These are phyloP conservation scores for Cephalotes varians DNA, from an alignment of 2,888 invertebrate species.

Conservation along the genomic window DNA sequence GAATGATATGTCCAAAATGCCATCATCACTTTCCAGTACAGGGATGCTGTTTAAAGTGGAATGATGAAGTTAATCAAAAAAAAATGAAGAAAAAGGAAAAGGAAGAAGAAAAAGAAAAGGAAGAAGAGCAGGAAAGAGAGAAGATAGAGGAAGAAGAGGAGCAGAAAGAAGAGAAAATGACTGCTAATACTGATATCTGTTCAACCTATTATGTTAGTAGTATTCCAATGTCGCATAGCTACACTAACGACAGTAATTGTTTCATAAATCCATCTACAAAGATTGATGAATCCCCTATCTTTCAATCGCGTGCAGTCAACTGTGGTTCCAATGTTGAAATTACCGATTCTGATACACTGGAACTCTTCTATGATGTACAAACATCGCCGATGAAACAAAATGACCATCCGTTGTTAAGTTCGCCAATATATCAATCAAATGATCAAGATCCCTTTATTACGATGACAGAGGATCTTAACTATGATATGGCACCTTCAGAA, in stretches of 20 bases:
- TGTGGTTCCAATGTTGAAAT: background rate
- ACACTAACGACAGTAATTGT: constrained; percentile 74
- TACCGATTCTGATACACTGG: background rate
- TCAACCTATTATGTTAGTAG: constrained; percentile 70
- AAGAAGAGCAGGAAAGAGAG: background rate
- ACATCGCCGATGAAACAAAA: constrained; percentile 31
- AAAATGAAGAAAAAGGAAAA: constrained; percentile 19
- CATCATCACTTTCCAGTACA: constrained; percentile 88
- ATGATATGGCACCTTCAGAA: constrained; percentile 41
- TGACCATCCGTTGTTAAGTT: constrained; percentile 16
- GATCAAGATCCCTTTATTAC: constrained; percentile 29
- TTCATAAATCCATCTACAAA: constrained; percentile 81
- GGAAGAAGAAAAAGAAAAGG: background rate
- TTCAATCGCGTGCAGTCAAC: constrained; percentile 61
- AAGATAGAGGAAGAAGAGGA: background rate
- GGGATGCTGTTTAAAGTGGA: constrained; percentile 78
- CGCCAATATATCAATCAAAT: constrained; percentile 19
- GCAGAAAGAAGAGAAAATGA: background rate
- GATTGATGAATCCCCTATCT: constrained; percentile 76
- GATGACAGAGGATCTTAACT: constrained; percentile 2
- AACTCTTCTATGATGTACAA: background rate
- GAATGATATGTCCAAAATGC: constrained; percentile 90
- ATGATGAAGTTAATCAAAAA: background rate
- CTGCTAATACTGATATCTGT: constrained; percentile 7
- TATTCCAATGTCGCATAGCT: constrained; percentile 75